Evolutionary conservation across 30 jellyfish, hydroid and myxozoan species (phyloP).

Genomic region (Mastigias papua): DNA sequence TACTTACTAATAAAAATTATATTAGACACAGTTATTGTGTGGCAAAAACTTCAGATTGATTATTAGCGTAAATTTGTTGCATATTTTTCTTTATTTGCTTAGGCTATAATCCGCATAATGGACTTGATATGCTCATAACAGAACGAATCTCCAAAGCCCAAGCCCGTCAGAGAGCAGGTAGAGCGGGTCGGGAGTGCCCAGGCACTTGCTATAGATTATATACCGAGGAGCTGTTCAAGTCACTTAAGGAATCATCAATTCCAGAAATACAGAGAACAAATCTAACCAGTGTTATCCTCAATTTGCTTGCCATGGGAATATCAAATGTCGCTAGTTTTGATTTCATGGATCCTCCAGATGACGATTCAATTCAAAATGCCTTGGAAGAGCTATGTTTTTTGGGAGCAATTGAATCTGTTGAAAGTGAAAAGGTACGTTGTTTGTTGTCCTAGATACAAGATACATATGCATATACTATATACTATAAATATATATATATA

Average conservation of each 20-base stretch:
- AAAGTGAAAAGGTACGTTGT: constrained; percentile 73
- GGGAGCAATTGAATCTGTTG: constrained; percentile 94
- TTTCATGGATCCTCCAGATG: constrained; percentile 92
- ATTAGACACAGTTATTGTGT: too few relatives aligned
- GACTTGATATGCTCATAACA: constrained; percentile 81
- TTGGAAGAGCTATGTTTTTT: constrained; percentile 72
- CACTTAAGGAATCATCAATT: constrained; percentile 73
- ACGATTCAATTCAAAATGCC: constrained; percentile 73
- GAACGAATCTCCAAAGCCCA: constrained; percentile 96
- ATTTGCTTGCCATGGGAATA: constrained; percentile 88
- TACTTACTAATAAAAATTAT: too few relatives aligned
- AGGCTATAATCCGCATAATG: constrained; percentile 89
- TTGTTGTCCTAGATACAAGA: not conserved
- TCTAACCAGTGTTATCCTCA: constrained; percentile 75
- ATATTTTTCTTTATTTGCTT: too few relatives aligned
- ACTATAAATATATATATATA: too few relatives aligned
- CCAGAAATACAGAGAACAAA: constrained; percentile 94
- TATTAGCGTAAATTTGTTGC: too few relatives aligned
- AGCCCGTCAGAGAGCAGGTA: constrained; percentile 98
- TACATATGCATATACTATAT: not conserved
- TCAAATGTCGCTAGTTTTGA: constrained; percentile 79
- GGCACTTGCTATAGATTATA: constrained; percentile 95
- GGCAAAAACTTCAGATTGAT: too few relatives aligned
- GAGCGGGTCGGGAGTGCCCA: constrained; percentile 98
- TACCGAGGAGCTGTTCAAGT: constrained; percentile 83